Conservation (phyloP, 2,113 vertebrate genomes). For the Lepisosteus osseus region DNA sequence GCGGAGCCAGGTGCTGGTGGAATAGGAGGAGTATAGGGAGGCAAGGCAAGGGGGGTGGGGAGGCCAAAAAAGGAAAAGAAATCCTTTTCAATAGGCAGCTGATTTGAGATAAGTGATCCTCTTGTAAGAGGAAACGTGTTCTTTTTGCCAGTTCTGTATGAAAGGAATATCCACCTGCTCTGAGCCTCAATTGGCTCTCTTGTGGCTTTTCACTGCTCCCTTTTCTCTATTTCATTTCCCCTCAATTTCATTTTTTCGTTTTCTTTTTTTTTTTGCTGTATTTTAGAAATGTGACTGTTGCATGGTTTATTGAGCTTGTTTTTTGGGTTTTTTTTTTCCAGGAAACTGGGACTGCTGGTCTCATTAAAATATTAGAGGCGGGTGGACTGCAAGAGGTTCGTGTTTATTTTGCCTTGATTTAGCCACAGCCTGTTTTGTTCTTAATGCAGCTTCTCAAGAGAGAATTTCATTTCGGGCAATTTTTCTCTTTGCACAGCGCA, state of each 20-base stretch:
- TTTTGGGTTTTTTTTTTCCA: not conserved
- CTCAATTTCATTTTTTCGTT: too few relatives aligned
- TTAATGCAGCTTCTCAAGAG: not conserved
- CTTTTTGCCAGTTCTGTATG: slow-evolving; percentile 36
- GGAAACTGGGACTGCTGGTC: slow-evolving; percentile 14
- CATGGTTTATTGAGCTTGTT: too few relatives aligned
- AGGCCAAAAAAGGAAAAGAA: slow-evolving; percentile 22
- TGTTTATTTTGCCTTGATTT: slow-evolving; percentile 14
- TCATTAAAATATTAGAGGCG: not conserved
- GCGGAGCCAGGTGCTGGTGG: slow-evolving; percentile 45
- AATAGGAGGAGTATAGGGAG: slow-evolving; percentile 27
- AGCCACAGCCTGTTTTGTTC: slow-evolving; percentile 4
- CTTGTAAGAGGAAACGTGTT: slow-evolving; percentile 49
- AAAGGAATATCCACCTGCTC: slow-evolving; percentile 52
- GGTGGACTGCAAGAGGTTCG: slow-evolving; percentile 10
- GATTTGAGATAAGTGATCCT: slow-evolving; percentile 53
- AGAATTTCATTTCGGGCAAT: not conserved
- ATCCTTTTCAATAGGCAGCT: slow-evolving; percentile 45
- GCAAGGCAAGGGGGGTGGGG: slow-evolving; percentile 17
- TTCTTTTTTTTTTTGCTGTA: too few relatives aligned
- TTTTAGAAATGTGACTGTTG: too few relatives aligned
- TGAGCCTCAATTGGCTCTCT: slow-evolving; percentile 45
- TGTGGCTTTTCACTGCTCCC: slow-evolving; percentile 39
- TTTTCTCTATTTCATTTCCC: slow-evolving; percentile 19
- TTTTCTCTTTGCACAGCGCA: too few relatives aligned